A percentile compares a stretch with the other conserved stretches of the same genome.
phyloP scores from a whole-genome alignment of 1,140 invertebrate genomes.

The Tachypleus tridentatus region DNA sequence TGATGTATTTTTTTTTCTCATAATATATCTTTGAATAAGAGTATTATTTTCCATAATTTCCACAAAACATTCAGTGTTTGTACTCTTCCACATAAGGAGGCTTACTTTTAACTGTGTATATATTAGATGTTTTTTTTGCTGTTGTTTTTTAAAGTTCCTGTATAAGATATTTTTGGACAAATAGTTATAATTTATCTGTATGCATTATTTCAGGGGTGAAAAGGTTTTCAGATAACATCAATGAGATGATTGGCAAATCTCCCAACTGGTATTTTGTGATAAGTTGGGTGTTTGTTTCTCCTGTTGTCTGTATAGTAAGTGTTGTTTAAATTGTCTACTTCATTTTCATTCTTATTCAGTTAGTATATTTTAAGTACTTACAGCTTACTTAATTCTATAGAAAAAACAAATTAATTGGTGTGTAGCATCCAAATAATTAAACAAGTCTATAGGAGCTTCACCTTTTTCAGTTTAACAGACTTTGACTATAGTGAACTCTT shows the following conservation, averaged over 20 bases:
- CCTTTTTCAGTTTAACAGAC: too few relatives aligned
- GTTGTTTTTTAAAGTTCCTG: too few relatives aligned
- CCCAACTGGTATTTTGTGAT: slow-evolving; percentile 47
- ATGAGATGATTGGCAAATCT: slow-evolving; percentile 50
- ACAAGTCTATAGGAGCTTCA: too few relatives aligned
- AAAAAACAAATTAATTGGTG: not conserved
- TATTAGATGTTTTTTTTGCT: too few relatives aligned
- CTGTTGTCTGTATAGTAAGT: slow-evolving; percentile 47
- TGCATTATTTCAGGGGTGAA: slow-evolving; percentile 34
- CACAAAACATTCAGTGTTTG: too few relatives aligned
- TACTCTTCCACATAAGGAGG: too few relatives aligned
- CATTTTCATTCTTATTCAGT: not conserved
- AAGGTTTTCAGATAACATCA: slow-evolving; percentile 48
- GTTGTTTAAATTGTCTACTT: slow-evolving; percentile 1
- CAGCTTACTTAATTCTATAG: not conserved
- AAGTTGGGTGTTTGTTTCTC: slow-evolving; percentile 49
- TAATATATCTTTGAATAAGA: too few relatives aligned
- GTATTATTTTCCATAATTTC: too few relatives aligned
- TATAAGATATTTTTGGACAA: not conserved
- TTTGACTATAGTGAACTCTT: too few relatives aligned
- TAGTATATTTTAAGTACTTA: not conserved
- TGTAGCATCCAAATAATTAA: not conserved
- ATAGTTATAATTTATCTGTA: slow-evolving; percentile 8
- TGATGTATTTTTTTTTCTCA: too few relatives aligned
- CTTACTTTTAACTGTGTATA: too few relatives aligned